Evolutionary conservation across 2,797 vertebrate genomes (phyloP).

Genomic region (Acanthiza pusilla): DNA sequence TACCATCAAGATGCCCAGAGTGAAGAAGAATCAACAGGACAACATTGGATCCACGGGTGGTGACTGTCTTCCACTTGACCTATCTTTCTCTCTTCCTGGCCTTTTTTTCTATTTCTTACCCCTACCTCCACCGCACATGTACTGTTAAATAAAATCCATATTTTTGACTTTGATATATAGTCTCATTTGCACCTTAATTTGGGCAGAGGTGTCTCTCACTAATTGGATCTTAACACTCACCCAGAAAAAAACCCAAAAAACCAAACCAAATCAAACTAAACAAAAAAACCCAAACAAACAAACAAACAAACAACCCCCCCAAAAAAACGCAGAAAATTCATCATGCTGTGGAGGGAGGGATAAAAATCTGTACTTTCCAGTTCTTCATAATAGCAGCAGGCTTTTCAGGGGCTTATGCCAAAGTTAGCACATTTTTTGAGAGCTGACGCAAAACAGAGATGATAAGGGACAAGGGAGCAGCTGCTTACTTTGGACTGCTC

Average conservation of each 20-base stretch:
- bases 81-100: neutral
- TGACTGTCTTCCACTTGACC: neutral
- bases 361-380: neutral
- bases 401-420: neutral
- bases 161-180: neutral
- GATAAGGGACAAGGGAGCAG: slow-evolving; percentile 11
- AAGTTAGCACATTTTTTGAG: neutral
- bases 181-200: fast-evolving
- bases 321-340: neutral
- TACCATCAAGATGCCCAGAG: neutral
- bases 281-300: too few species aligned
- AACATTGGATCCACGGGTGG: neutral
- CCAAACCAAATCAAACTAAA: too few species aligned
- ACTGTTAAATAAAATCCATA: neutral
- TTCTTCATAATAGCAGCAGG: neutral
- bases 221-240: neutral
- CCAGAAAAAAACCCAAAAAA: neutral
- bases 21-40: neutral
- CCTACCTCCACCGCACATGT: neutral
- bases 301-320: too few species aligned
- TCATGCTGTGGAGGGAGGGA: neutral
- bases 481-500: slow-evolving; percentile 22
- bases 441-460: neutral
- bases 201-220: neutral
- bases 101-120: neutral